Evolutionary conservation across 2,797 vertebrate species (phyloP), one percentile per base, ranked within the genome.

Genomic region (Myripristis jacobus): DNA sequence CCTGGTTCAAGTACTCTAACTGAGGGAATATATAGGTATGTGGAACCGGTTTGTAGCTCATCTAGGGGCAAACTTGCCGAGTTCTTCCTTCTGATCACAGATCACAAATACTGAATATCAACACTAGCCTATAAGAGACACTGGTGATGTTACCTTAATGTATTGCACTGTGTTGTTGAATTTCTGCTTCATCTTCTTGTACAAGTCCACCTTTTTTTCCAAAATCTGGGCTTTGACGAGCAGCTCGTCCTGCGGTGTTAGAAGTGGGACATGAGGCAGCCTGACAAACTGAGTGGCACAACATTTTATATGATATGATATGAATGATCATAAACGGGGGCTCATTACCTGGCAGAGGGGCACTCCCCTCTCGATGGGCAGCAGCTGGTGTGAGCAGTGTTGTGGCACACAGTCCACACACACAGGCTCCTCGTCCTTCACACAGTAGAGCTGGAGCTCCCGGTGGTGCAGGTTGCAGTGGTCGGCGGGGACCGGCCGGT

Each of bases 361-460:
- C 0, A 79, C 82, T 0, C 88, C 93, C 0, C 83, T 74, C 1
- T 51, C 87, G 7, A 93, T 2, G 0, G 90, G 6, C 1, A 9
- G 48, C 53, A 95, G 73, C 1, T 59, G 76, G 81, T 95, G 94
- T 0, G 75, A 68, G 11, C 2, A 79, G 77, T 95, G 94, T 1
- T 88, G 79, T 0, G 57, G 19, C 19, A 92, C 91, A n/a, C 94
- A 95, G 0, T 93, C 93, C 34, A 89, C 88, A 3, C 94, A 95
- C 34, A 94, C 64, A 0, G 90, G 92, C 66, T 75, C 86, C 78
- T 94, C 93, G 60, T 94, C 93, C 53, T 94, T 93, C 73, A 92
- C 79, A 3, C 94, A 95, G 88, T 89, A 95, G 6, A 94, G 82
- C 64, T 82, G 82, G 24, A 95, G 84, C 1, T 86, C 87, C 61